A percentile compares a stretch with the other conserved stretches of the same genome.
These are phyloP conservation scores for Pardosa pseudoannulata DNA, from an alignment of 2,888 invertebrate genomes.

Conservation along the genomic window DNA sequence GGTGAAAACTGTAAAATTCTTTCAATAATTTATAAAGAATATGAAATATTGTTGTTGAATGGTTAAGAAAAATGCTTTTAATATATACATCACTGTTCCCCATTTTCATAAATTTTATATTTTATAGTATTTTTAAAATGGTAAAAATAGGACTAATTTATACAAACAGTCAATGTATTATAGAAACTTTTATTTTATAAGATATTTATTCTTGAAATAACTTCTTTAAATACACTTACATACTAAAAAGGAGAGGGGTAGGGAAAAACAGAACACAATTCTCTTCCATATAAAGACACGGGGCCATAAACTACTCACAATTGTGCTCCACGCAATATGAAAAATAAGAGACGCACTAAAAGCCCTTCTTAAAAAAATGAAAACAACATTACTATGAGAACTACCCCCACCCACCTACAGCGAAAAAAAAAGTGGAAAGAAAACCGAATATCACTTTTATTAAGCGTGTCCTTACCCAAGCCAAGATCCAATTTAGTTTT, in stretches of 20 bases:
- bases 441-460: slow-evolving; percentile 51
- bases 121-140: no score
- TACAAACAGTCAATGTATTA: background rate
- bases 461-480: slow-evolving; percentile 32
- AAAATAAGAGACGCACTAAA: slow-evolving; percentile 37
- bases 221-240: no score
- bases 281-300: background rate
- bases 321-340: background rate
- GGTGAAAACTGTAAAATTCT: no score
- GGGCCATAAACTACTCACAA: background rate
- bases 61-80: no score
- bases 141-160: no score
- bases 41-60: no score
- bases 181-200: background rate
- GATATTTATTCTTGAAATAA: no score
- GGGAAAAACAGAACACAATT: background rate
- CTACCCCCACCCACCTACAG: background rate
- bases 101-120: no score
- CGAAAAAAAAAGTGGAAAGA: background rate
- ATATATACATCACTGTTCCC: no score
- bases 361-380: slow-evolving; percentile 28
- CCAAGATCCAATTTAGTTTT: slow-evolving; percentile 55
- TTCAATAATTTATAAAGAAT: no score
- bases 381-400: background rate
- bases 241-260: no score